These are phyloP conservation scores for Yponomeuta sedellus DNA, from an alignment of 2,888 invertebrate species.

Conservation along the genomic window DNA sequence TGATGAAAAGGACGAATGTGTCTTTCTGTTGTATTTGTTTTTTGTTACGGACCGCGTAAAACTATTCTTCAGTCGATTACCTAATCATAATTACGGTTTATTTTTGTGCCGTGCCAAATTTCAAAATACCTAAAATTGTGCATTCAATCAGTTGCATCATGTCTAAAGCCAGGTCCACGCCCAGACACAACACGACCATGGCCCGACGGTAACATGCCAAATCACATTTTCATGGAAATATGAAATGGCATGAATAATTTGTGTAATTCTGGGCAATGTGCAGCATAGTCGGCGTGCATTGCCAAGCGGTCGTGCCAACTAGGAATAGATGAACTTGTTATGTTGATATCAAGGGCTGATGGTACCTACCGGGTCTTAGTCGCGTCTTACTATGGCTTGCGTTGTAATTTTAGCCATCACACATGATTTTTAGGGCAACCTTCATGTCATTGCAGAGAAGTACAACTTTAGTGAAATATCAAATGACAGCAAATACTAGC, in stretches of 20 bases:
- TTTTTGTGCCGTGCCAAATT: background rate
- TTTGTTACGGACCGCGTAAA: background rate
- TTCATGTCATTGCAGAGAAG: no score
- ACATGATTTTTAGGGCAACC: background rate
- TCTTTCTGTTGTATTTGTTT: no score
- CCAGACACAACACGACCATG: background rate
- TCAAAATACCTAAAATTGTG: background rate
- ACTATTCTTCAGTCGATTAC: background rate
- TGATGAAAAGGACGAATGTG: no score
- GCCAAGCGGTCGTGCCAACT: constrained; percentile 31
- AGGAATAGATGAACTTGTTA: constrained; percentile 43
- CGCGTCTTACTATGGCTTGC: background rate
- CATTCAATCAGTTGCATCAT: background rate
- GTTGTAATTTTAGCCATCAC: background rate
- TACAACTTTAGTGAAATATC: no score
- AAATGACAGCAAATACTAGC: no score
- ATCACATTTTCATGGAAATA: background rate
- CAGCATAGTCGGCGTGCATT: constrained; percentile 23
- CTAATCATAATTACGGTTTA: background rate
- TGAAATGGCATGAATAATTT: constrained; percentile 5
- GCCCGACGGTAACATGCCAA: background rate
- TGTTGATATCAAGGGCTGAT: constrained; percentile 39
- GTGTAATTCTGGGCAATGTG: constrained; percentile 6
- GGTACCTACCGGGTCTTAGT: constrained; percentile 3
- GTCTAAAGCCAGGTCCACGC: background rate